These are phyloP conservation scores for Lasioglossum leucozonium DNA, from an alignment of 2,888 invertebrate genomes.

Conservation along the genomic window DNA sequence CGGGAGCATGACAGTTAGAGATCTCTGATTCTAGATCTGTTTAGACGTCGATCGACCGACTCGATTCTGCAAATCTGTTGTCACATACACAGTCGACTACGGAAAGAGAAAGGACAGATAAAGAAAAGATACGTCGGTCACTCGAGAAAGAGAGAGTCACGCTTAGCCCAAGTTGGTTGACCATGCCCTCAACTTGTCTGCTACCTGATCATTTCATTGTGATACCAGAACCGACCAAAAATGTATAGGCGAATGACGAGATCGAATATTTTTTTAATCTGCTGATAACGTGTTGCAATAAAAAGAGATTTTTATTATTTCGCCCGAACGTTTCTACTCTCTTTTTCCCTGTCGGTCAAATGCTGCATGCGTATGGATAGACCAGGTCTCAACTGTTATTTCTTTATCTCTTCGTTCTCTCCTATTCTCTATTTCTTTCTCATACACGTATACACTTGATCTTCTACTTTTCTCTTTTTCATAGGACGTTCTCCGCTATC, in stretches of 20 bases:
- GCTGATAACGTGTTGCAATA: slow-evolving; percentile 61
- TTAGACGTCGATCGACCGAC: slow-evolving; percentile 8
- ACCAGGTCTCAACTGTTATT: slow-evolving; percentile 12
- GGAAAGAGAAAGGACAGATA: slow-evolving; percentile 53
- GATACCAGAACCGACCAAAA: slow-evolving; percentile 52
- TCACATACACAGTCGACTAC: slow-evolving; percentile 19
- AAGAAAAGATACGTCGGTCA: slow-evolving; percentile 58
- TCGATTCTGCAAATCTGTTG: neutral
- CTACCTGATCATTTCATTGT: slow-evolving; percentile 61
- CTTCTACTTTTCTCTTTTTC: slow-evolving; percentile 2
- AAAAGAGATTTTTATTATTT: slow-evolving; percentile 69
- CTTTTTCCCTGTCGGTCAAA: slow-evolving; percentile 71
- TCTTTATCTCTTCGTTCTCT: slow-evolving; percentile 23
- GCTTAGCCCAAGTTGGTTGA: slow-evolving; percentile 44
- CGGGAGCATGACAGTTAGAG: slow-evolving; percentile 29
- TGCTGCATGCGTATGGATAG: slow-evolving; percentile 60
- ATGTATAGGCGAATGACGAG: slow-evolving; percentile 39
- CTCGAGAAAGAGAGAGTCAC: slow-evolving; percentile 42
- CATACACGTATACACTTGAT: neutral
- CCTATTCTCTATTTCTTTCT: slow-evolving; percentile 8
- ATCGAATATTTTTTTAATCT: slow-evolving; percentile 72
- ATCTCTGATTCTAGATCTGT: slow-evolving; percentile 7
- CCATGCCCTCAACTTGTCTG: slow-evolving; percentile 39
- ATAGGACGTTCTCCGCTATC: neutral
- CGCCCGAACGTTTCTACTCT: slow-evolving; percentile 68